A percentile compares a stretch with the other conserved stretches of the same genome.
Evolutionary conservation across 2,888 invertebrate species (phyloP).

Genomic region (Chaetoderma sp.): DNA sequence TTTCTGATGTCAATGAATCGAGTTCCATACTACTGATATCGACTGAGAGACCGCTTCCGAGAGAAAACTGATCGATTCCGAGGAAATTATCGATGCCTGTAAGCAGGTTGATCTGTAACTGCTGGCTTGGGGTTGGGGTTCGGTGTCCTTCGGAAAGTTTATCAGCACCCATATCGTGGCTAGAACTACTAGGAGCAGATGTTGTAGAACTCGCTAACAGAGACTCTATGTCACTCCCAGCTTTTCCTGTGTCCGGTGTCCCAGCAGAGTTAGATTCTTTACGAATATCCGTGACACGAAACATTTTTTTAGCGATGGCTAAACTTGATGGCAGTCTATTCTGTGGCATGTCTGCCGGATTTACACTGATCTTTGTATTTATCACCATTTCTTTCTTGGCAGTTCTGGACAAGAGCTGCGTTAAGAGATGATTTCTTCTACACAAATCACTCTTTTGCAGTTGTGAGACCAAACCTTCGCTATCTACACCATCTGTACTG

Average conservation of each 20-base stretch:
- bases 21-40: conserved; percentile 37
- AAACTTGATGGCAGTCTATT: conserved; percentile 59
- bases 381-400: conserved; percentile 53
- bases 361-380: conserved; percentile 51
- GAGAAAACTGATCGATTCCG: no score
- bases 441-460: conserved; percentile 41
- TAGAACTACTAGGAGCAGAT: no score
- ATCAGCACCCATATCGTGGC: no score
- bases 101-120: no score
- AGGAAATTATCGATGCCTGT: no score
- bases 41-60: no score
- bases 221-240: no score
- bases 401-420: conserved; percentile 58
- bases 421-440: conserved; percentile 58
- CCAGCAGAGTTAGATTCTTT: conserved; percentile 20
- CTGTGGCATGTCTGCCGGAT: conserved; percentile 73
- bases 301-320: conserved; percentile 53
- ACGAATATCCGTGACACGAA: conserved; percentile 26
- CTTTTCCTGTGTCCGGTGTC: neutral
- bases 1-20: conserved; percentile 35
- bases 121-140: no score
- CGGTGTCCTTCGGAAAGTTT: no score
- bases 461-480: conserved; percentile 32
- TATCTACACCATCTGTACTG: conserved; percentile 44
- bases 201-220: no score